phyloP scores from a whole-genome alignment of 2,888 invertebrate genomes.

The Scelioninae gen. 1 region DNA sequence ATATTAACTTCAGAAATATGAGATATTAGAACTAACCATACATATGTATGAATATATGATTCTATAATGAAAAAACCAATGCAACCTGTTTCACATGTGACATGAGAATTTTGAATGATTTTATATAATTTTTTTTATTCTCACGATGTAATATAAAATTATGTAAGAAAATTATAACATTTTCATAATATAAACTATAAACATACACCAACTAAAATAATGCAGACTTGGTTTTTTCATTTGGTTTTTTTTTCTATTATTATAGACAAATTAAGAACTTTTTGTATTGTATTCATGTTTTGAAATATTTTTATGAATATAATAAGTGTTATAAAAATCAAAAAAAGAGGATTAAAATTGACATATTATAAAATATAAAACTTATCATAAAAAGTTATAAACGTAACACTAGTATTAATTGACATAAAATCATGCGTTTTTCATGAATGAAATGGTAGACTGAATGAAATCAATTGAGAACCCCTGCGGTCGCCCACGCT shows the following conservation, averaged over 20 bases:
- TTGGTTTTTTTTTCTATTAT: too few species aligned
- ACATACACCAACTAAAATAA: too few species aligned
- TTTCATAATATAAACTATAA: background rate
- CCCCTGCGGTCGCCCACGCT: conserved; percentile 80
- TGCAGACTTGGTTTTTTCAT: too few species aligned
- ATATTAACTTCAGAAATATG: background rate
- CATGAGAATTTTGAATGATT: background rate
- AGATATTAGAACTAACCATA: background rate
- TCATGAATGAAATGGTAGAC: conserved; percentile 78
- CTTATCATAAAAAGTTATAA: too few species aligned
- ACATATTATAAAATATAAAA: too few species aligned
- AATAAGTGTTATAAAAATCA: too few species aligned
- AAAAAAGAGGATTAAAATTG: too few species aligned
- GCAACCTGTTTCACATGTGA: background rate
- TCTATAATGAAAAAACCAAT: conserved; percentile 1
- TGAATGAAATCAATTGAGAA: conserved; percentile 74
- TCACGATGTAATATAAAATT: background rate
- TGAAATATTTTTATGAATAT: too few species aligned
- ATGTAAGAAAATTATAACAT: conserved; percentile 9
- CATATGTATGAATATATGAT: conserved; percentile 2
- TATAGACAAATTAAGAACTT: too few species aligned
- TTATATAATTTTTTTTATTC: background rate
- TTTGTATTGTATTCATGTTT: too few species aligned
- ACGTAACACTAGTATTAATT: conserved; percentile 77
- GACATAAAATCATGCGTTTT: conserved; percentile 79